Conservation (phyloP, 2,888 invertebrate species). For the Thalpophila matura region DNA sequence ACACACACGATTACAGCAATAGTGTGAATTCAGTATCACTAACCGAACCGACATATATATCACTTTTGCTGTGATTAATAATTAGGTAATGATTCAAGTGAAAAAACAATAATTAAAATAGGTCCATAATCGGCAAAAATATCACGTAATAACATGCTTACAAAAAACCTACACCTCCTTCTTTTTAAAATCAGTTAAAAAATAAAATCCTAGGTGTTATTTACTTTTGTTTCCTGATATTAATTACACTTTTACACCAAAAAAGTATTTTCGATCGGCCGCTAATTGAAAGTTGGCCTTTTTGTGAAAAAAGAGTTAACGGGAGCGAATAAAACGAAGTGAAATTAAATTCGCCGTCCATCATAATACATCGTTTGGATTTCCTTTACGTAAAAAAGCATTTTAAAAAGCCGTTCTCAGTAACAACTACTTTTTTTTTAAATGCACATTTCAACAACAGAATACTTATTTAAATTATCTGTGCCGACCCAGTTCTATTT, state of each 20-base stretch:
- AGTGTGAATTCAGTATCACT: too few relatives aligned
- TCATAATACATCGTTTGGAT: conserved; percentile 18
- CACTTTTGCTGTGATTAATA: too few relatives aligned
- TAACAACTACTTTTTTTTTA: conserved; percentile 17
- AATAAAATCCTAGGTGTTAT: neutral
- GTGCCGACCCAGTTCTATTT: neutral
- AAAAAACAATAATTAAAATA: too few relatives aligned
- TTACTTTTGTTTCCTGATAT: neutral
- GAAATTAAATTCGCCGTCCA: conserved; percentile 40
- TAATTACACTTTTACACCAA: conserved; percentile 6
- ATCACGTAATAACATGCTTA: too few relatives aligned
- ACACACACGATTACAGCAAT: too few relatives aligned
- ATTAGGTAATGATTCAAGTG: too few relatives aligned
- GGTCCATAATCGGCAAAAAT: too few relatives aligned
- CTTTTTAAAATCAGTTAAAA: neutral
- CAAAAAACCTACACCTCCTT: too few relatives aligned
- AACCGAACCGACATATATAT: too few relatives aligned
- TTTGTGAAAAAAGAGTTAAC: conserved; percentile 17
- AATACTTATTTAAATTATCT: neutral
- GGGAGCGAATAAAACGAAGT: conserved; percentile 29
- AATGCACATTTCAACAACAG: conserved; percentile 29
- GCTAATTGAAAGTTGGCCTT: conserved; percentile 26
- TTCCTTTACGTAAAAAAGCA: conserved; percentile 16
- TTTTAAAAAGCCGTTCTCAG: neutral
- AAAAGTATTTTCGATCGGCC: conserved; percentile 19